Conservation (phyloP, 2,797 vertebrate species). For the Microctenopoma steveboyesi region DNA sequence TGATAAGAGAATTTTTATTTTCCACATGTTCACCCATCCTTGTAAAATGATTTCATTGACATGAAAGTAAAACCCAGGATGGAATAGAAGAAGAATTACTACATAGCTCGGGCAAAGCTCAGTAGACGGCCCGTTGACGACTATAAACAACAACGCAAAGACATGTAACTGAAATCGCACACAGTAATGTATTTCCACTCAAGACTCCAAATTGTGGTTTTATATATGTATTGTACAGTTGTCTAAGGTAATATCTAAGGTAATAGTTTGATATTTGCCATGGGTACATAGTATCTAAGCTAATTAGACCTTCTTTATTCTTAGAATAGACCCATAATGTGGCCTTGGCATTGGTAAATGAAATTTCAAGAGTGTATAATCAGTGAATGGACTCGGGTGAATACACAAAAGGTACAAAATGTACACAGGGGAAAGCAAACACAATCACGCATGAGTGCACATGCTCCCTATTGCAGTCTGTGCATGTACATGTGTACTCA, state of each 20-base stretch:
- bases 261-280: not conserved
- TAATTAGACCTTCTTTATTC: not conserved
- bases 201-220: not conserved
- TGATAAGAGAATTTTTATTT: constrained; percentile 50
- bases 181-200: not conserved
- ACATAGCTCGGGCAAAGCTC: constrained; percentile 14
- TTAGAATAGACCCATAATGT: not conserved
- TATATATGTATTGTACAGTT: constrained; percentile 1
- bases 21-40: constrained; percentile 43
- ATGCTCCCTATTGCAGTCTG: constrained; percentile 27
- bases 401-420: constrained; percentile 48
- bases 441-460: constrained; percentile 33
- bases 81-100: constrained; percentile 42
- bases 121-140: constrained; percentile 39
- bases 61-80: constrained; percentile 46
- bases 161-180: constrained; percentile 5
- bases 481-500: constrained; percentile 22
- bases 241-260: not conserved
- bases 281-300: not conserved
- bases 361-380: constrained; percentile 34
- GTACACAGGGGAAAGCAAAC: constrained; percentile 49
- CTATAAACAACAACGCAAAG: constrained; percentile 22
- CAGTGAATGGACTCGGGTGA: constrained; percentile 44
- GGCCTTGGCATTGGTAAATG: constrained; percentile 36
- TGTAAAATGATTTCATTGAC: constrained; percentile 42